Base-by-base conservation (phyloP, 1,140 invertebrate genomes). In the Galleria mellonella region DNA sequence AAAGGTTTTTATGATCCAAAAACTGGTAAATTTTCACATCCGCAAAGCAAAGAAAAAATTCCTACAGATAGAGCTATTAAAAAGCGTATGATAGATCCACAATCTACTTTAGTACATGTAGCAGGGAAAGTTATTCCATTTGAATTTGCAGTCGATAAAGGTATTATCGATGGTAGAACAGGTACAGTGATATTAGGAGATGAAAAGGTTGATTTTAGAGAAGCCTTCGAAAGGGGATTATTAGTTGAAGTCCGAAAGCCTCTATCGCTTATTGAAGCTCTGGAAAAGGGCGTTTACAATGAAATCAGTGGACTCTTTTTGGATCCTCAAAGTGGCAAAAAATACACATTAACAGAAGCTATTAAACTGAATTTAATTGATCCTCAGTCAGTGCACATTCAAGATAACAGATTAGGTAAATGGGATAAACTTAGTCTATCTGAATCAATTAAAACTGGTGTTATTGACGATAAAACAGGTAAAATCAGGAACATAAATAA, bases 161-260 rank as follows among this genome's bases (percentile, higher is more conserved):
- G 91, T 32, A 89, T 96, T 29, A 89, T 97, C 28, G 92, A 97
- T 76, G 88, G 91, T 4, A 90, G 91, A 53, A 89, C 90, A 32
- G 95, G 95, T 15, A 89, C 90, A 4, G 90, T 93, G 12, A 75
- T 87, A 27, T 86, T 91, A 53, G 88, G 88, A 1, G 86, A 89
- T 46, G 88, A 91, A 62, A 88, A 89, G n/a, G 85, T 96, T 32
- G 92, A 96, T 81, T 94, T 97, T 56, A 90, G 92, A 32, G 93
- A 96, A 87, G 96, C 95, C 2, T 92, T 96, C 62, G 94, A 96
- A 72, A 87, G 90, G 56, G 95, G 95, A n/a, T 81, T 94, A 14
- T 79, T 97, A 1, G 88, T 94, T 32, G 93, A 97, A 88, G 91
- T 93, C 1, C 90, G 92, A 36, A 91, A 90, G 72, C 94, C 95